These are phyloP conservation scores for Malthinus flaveolus DNA, from an alignment of 2,888 invertebrate genomes.

Conservation along the genomic window DNA sequence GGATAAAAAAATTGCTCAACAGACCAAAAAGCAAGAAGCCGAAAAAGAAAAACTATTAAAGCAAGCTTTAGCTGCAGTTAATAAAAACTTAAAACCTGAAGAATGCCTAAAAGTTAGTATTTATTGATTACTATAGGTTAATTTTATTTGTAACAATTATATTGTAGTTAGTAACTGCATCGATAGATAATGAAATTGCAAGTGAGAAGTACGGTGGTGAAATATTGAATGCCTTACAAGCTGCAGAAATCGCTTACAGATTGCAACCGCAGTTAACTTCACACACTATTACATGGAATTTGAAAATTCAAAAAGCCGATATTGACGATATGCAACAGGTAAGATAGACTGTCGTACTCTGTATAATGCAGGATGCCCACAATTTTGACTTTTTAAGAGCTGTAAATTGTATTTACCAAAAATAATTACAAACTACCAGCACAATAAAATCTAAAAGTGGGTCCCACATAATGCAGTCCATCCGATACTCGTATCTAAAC, in stretches of 20 bases:
- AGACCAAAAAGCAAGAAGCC: constrained; percentile 30
- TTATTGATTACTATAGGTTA: too few relatives aligned
- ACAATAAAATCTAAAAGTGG: too few relatives aligned
- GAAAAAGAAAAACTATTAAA: constrained; percentile 31
- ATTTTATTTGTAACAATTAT: constrained; percentile 7
- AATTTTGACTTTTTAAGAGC: too few relatives aligned
- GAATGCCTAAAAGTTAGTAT: constrained; percentile 43
- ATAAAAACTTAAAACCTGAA: constrained; percentile 43
- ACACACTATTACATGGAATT: constrained; percentile 54
- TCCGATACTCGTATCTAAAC: too few relatives aligned
- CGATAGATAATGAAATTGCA: constrained; percentile 43
- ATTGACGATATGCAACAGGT: constrained; percentile 35
- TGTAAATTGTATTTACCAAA: too few relatives aligned
- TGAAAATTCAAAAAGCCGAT: constrained; percentile 42
- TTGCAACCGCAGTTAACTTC: constrained; percentile 46
- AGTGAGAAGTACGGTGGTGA: constrained; percentile 39
- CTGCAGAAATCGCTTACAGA: constrained; percentile 43
- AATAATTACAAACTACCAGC: too few relatives aligned
- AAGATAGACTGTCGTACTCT: too few relatives aligned
- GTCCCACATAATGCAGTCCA: too few relatives aligned
- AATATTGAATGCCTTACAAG: constrained; percentile 43
- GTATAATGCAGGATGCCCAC: too few relatives aligned
- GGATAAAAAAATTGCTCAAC: constrained; percentile 19
- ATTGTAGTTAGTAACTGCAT: constrained; percentile 44
- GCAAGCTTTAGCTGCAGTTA: constrained; percentile 25